Evolutionary conservation across 1,140 invertebrate species (phyloP).

Genomic region (Drosophila gunungcola): DNA sequence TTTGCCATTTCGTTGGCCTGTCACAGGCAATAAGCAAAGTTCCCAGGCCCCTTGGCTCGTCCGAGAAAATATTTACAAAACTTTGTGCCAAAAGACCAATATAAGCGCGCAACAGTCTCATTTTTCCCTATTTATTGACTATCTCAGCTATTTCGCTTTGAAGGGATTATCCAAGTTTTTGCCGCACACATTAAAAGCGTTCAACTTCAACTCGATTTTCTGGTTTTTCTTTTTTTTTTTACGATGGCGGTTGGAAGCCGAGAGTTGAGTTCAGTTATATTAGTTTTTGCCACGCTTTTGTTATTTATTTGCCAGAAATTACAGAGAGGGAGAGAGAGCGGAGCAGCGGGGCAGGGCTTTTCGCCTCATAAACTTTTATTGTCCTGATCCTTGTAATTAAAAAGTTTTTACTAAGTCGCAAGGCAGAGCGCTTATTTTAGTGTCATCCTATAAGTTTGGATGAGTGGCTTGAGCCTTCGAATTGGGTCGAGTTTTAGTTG

Average conservation of each 20-base stretch:
- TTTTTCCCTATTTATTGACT: constrained; percentile 52
- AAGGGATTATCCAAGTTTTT: constrained; percentile 66
- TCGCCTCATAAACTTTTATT: constrained; percentile 78
- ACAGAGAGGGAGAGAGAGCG: neutral
- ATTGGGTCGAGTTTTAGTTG: constrained; percentile 38
- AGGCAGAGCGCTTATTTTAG: constrained; percentile 37
- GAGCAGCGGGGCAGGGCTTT: constrained; percentile 23
- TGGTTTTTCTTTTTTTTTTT: constrained; percentile 20
- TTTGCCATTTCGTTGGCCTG: constrained; percentile 61
- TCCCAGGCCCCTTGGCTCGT: constrained; percentile 6
- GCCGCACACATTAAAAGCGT: constrained; percentile 56
- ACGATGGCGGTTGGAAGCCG: constrained; percentile 49
- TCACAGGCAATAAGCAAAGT: constrained; percentile 42
- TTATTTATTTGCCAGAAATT: constrained; percentile 47
- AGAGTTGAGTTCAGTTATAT: constrained; percentile 51
- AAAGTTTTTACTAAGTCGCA: constrained; percentile 68
- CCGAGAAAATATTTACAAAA: constrained; percentile 37
- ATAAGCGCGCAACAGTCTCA: constrained; percentile 59
- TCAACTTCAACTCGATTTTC: constrained; percentile 65
- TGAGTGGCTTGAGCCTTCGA: constrained; percentile 18
- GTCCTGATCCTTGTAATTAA: constrained; percentile 77
- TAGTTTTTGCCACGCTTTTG: constrained; percentile 56
- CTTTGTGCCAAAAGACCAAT: constrained; percentile 51
- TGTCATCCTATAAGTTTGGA: constrained; percentile 39
- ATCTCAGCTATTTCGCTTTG: constrained; percentile 27